Percentiles rank a stretch among this genome's conserved stretches.
Evolutionary conservation across 2,888 invertebrate genomes (phyloP).

Genomic region (Eurytoma adleriae): DNA sequence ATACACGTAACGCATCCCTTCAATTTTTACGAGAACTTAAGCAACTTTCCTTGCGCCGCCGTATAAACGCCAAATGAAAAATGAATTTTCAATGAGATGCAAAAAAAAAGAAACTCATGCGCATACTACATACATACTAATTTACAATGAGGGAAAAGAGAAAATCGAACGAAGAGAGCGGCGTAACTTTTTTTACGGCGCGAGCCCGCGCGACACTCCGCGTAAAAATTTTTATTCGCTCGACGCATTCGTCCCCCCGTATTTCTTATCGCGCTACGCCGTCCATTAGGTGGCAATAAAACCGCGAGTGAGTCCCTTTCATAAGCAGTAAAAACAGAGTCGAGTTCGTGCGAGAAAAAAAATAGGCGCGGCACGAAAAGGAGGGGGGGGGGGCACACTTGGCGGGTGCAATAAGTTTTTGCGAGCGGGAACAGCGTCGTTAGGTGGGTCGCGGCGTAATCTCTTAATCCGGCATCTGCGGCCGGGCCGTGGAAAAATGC

Average conservation of each 20-base stretch:
- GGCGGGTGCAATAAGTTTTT: slow-evolving; percentile 31
- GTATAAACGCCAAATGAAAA: too few relatives aligned
- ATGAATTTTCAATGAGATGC: too few relatives aligned
- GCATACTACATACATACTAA: too few relatives aligned
- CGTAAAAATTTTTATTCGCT: slow-evolving; percentile 7
- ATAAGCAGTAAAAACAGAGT: slow-evolving; percentile 5
- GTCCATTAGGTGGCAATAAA: slow-evolving; percentile 10
- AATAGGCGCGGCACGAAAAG: background rate
- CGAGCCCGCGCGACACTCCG: too few relatives aligned
- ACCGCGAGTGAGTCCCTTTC: background rate
- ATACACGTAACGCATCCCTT: too few relatives aligned
- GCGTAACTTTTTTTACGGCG: too few relatives aligned
- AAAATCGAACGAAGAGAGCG: too few relatives aligned
- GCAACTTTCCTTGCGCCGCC: too few relatives aligned
- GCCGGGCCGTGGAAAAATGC: background rate
- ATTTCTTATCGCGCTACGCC: slow-evolving; percentile 1
- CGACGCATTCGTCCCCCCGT: background rate
- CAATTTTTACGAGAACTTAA: too few relatives aligned
- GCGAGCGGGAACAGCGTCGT: slow-evolving; percentile 27
- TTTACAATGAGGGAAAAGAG: too few relatives aligned
- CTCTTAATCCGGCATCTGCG: slow-evolving; percentile 46
- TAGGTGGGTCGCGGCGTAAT: slow-evolving; percentile 25
- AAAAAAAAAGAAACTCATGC: too few relatives aligned
- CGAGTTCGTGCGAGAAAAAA: background rate
- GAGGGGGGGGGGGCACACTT: background rate